Conservation (phyloP, 2,797 vertebrate genomes). For the Sebastes goodei region DNA sequence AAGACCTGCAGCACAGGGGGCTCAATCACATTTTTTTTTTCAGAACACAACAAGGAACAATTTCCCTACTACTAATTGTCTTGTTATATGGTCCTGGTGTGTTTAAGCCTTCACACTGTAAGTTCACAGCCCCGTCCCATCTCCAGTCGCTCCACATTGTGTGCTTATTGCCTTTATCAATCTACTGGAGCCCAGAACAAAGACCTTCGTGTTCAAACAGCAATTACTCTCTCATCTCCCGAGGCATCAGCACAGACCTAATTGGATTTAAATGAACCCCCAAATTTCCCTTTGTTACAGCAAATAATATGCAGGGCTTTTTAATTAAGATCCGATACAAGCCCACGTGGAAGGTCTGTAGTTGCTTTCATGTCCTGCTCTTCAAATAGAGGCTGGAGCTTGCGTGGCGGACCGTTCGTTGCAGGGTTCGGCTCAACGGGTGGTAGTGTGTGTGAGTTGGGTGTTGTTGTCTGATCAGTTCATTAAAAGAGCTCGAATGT, state of each 20-base stretch:
- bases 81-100: conserved; percentile 61
- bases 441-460: conserved; percentile 31
- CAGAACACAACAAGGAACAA: conserved; percentile 49
- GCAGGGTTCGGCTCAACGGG: conserved; percentile 67
- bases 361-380: conserved; percentile 92
- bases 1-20: conserved; percentile 46
- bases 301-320: conserved; percentile 95
- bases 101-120: conserved; percentile 60
- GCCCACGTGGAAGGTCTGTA: conserved; percentile 81
- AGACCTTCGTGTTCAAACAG: conserved; percentile 94
- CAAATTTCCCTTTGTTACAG: conserved; percentile 95
- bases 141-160: conserved; percentile 83
- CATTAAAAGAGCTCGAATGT: conserved; percentile 70
- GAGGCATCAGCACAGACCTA: conserved; percentile 95
- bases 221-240: conserved; percentile 94
- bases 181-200: conserved; percentile 94
- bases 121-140: conserved; percentile 63
- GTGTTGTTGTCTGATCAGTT: conserved; percentile 47
- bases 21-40: conserved; percentile 38
- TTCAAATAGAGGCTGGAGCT: conserved; percentile 79
- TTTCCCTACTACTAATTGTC: conserved; percentile 66
- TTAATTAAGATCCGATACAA: conserved; percentile 97
- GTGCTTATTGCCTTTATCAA: conserved; percentile 85
- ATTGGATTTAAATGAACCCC: conserved; percentile 99
- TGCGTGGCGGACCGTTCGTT: conserved; percentile 41